Percentiles rank a stretch among this genome's conserved stretches.
Evolutionary conservation across 2,797 vertebrate species (phyloP).

Genomic region (Sebastes matsubarae): DNA sequence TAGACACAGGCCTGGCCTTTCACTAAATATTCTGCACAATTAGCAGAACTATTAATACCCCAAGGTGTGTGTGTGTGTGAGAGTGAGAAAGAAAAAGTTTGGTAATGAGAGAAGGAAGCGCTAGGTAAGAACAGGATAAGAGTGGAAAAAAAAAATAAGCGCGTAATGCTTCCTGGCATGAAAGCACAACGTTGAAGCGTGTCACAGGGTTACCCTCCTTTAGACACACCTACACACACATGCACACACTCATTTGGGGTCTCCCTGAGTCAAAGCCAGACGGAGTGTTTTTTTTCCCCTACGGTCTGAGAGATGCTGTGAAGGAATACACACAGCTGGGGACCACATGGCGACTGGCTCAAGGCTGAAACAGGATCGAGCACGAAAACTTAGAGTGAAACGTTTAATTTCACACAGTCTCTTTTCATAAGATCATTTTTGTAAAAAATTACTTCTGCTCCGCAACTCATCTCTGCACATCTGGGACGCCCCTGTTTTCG

Average conservation of each 20-base stretch:
- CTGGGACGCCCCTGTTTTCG: neutral
- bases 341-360: constrained; percentile 62
- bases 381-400: constrained; percentile 2
- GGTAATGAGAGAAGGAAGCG: neutral
- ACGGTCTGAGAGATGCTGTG: constrained; percentile 30
- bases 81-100: neutral
- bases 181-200: constrained; percentile 36
- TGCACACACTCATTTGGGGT: constrained; percentile 36
- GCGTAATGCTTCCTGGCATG: constrained; percentile 4
- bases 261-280: constrained; percentile 56
- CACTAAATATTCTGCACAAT: constrained; percentile 63
- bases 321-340: constrained; percentile 67
- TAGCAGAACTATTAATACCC: constrained; percentile 71
- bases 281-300: neutral
- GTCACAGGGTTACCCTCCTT: constrained; percentile 59
- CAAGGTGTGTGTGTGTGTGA: constrained; percentile 10
- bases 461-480: neutral
- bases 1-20: constrained; percentile 42
- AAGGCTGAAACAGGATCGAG: constrained; percentile 19
- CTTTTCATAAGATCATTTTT: neutral
- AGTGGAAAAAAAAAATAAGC: neutral
- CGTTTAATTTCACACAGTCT: neutral
- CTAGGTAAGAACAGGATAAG: neutral
- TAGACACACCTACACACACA: constrained; percentile 36
- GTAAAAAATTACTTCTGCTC: neutral